Evolutionary conservation across 1,140 invertebrate genomes (phyloP).

Genomic region (Augochlora pura): DNA sequence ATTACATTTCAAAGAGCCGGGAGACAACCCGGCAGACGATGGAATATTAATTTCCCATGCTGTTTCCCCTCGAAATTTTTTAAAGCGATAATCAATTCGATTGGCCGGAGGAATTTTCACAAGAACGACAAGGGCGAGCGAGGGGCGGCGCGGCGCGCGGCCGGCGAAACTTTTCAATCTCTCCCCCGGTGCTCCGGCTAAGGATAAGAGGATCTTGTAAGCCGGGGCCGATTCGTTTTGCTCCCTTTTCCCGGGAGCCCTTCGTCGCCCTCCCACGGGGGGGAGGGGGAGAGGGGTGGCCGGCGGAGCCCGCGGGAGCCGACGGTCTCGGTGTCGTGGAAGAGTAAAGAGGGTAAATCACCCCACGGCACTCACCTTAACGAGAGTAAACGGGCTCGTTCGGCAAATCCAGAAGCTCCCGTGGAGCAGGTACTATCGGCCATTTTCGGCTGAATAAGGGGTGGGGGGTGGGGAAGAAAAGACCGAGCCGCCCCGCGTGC

Average conservation of each 20-base stretch:
- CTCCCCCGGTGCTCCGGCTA: slow-evolving; percentile 24
- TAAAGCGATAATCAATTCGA: slow-evolving; percentile 44
- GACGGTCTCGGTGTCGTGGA: slow-evolving; percentile 37
- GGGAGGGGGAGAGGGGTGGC: no score
- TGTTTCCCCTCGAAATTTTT: neutral
- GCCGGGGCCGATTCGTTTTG: slow-evolving; percentile 58
- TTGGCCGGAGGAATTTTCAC: slow-evolving; percentile 50
- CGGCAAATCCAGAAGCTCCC: slow-evolving; percentile 49
- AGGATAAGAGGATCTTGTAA: slow-evolving; percentile 54
- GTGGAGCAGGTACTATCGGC: slow-evolving; percentile 25
- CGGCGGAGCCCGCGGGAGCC: slow-evolving; percentile 12
- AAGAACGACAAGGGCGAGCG: neutral
- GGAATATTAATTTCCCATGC: neutral
- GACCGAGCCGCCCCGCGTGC: neutral
- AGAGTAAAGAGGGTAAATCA: slow-evolving; percentile 62
- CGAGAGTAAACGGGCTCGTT: slow-evolving; percentile 64
- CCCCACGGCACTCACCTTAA: slow-evolving; percentile 59
- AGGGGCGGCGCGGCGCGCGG: neutral
- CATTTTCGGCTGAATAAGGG: slow-evolving; percentile 39
- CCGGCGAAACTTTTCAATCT: slow-evolving; percentile 61
- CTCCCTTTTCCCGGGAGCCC: slow-evolving; percentile 17
- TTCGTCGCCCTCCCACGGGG: neutral
- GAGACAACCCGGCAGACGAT: neutral
- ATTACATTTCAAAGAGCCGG: neutral
- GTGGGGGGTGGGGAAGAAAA: no score